phyloP scores from a whole-genome alignment of 2,113 vertebrate genomes.

The Cynoglossus semilaevis region DNA sequence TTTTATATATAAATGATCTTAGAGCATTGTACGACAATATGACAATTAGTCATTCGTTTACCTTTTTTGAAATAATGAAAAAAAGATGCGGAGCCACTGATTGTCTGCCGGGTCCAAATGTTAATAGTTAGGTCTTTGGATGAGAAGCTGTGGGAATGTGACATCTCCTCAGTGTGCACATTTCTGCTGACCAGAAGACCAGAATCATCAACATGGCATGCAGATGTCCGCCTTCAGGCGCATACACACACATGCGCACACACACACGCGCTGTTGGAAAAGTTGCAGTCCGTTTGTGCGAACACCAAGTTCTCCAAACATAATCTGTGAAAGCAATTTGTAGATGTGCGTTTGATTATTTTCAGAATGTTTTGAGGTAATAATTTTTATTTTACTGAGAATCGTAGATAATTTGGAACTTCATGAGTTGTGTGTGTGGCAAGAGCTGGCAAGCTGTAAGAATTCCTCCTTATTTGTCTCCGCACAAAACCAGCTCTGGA shows the following conservation, averaged over 20 bases:
- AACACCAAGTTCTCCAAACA: conserved; percentile 22
- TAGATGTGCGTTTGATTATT: conserved; percentile 24
- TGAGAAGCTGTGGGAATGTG: conserved; percentile 62
- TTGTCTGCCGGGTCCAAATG: conserved; percentile 24
- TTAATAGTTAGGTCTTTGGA: conserved; percentile 46
- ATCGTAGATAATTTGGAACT: conserved; percentile 19
- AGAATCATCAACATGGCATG: conserved; percentile 67
- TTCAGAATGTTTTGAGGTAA: conserved; percentile 22
- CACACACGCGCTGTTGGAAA: conserved; percentile 15
- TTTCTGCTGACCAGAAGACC: conserved; percentile 65
- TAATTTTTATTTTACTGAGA: conserved; percentile 21
- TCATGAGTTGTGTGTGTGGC: conserved; percentile 36
- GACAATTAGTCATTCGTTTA: not conserved
- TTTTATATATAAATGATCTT: not conserved
- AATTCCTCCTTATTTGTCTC: conserved; percentile 35
- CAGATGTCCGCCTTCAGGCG: conserved; percentile 70
- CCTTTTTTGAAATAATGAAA: conserved; percentile 8
- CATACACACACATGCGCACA: conserved; percentile 32
- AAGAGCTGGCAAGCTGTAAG: conserved; percentile 23
- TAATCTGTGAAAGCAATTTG: conserved; percentile 16
- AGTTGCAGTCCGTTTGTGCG: conserved; percentile 31
- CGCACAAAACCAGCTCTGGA: conserved; percentile 17
- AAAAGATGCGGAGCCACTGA: conserved; percentile 22
- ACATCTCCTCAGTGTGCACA: conserved; percentile 61
- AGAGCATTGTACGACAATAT: conserved; percentile 3